Percentiles rank a stretch among this genome's conserved stretches.
Evolutionary conservation across 2,888 invertebrate species (phyloP).

Genomic region (Agonopterix heracliana): DNA sequence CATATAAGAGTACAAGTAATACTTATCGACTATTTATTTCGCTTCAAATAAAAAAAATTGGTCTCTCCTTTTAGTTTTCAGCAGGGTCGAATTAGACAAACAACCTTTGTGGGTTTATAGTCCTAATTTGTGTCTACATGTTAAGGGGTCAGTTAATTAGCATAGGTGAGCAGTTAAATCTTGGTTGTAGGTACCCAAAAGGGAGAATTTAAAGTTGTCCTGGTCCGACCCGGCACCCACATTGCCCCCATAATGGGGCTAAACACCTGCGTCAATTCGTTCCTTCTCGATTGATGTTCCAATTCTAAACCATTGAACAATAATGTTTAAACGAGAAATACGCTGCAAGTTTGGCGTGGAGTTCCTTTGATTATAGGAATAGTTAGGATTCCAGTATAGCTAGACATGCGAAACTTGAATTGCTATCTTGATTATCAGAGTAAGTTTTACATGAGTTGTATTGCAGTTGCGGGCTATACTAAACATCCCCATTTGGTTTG

Average conservation of each 20-base stretch:
- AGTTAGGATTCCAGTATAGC: too few species aligned
- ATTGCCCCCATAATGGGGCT: conserved; percentile 16
- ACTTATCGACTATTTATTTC: too few species aligned
- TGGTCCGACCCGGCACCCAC: conserved; percentile 21
- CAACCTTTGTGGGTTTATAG: background rate
- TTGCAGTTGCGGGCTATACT: too few species aligned
- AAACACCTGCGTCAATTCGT: conserved; percentile 7
- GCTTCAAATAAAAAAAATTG: too few species aligned
- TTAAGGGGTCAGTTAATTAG: conserved; percentile 44
- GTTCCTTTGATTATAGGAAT: too few species aligned
- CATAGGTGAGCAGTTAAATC: conserved; percentile 38
- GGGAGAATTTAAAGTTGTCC: conserved; percentile 27
- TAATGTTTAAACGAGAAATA: background rate
- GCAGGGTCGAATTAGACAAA: conserved; percentile 4
- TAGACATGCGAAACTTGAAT: too few species aligned
- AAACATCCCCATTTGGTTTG: too few species aligned
- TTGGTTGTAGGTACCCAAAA: conserved; percentile 31
- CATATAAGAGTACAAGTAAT: too few species aligned
- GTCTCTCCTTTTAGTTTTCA: background rate
- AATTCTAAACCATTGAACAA: background rate
- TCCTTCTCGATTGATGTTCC: background rate
- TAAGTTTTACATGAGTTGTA: background rate
- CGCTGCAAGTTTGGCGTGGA: background rate
- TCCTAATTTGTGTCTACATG: conserved; percentile 6
- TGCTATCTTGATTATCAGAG: too few species aligned